Evolutionary conservation across 2,113 vertebrate genomes (phyloP).

Genomic region (Xiphias gladius): DNA sequence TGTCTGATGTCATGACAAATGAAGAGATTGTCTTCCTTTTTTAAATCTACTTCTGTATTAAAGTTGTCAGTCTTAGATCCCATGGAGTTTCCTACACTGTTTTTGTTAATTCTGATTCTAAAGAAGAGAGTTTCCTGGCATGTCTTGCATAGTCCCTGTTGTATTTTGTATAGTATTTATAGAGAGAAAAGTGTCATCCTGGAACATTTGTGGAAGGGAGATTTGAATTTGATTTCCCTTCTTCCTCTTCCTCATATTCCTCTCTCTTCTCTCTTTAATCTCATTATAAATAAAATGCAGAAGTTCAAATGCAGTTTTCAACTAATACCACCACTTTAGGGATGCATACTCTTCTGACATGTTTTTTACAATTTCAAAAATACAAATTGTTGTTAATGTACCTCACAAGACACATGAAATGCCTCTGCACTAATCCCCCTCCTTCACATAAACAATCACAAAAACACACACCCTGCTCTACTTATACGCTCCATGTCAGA

Average conservation of each 20-base stretch:
- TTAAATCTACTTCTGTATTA: slow-evolving; percentile 14
- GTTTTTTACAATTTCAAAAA: neutral
- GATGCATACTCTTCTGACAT: neutral
- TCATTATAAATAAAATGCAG: neutral
- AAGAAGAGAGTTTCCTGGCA: slow-evolving; percentile 25
- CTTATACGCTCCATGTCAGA: slow-evolving; percentile 55
- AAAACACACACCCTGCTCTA: neutral
- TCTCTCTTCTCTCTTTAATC: neutral
- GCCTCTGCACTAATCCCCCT: slow-evolving; percentile 11
- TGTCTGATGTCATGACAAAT: neutral
- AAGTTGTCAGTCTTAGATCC: slow-evolving; percentile 17
- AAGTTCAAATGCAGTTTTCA: neutral
- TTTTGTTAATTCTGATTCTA: neutral
- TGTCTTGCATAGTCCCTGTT: slow-evolving; percentile 14
- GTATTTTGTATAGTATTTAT: slow-evolving; percentile 13
- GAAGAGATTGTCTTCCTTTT: slow-evolving; percentile 8
- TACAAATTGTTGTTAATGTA: neutral
- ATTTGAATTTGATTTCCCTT: neutral
- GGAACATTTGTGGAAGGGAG: neutral
- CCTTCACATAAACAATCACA: neutral
- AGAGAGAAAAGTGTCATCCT: neutral
- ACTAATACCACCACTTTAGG: neutral
- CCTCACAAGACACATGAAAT: slow-evolving; percentile 20
- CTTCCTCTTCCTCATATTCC: slow-evolving; percentile 13
- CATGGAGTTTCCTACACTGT: neutral